These are phyloP conservation scores for Philereme vetulata DNA, from an alignment of 2,888 invertebrate species.

Conservation along the genomic window DNA sequence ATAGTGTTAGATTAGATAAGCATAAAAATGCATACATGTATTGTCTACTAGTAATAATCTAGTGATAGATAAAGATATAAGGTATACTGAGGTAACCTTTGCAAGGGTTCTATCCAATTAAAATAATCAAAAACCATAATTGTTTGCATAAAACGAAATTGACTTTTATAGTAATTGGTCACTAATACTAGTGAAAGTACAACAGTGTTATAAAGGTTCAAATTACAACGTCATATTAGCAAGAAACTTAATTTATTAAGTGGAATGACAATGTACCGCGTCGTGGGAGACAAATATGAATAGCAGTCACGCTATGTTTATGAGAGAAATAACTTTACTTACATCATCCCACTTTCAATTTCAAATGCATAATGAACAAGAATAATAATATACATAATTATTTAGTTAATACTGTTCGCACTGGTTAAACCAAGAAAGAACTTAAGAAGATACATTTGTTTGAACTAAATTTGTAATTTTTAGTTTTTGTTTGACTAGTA, in stretches of 20 bases:
- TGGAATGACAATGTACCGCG: slow-evolving; percentile 59
- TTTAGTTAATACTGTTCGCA: slow-evolving; percentile 2
- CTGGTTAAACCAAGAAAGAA: slow-evolving; percentile 1
- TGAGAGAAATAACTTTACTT: slow-evolving; percentile 57
- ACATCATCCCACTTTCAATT: slow-evolving; percentile 69
- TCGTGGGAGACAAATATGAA: slow-evolving; percentile 78
- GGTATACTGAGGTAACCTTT: background rate
- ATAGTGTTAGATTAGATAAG: no score
- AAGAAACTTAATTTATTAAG: slow-evolving; percentile 60
- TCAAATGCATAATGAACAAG: slow-evolving; percentile 41
- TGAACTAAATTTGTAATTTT: no score
- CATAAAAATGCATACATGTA: no score
- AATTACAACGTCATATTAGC: slow-evolving; percentile 53
- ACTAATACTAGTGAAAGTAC: slow-evolving; percentile 49
- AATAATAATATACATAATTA: background rate
- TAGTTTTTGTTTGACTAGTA: no score
- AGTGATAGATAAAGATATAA: background rate
- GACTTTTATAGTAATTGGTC: slow-evolving; percentile 12
- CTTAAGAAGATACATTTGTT: no score
- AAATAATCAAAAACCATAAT: background rate
- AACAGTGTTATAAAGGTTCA: slow-evolving; percentile 43
- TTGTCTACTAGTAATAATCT: no score
- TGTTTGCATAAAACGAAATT: slow-evolving; percentile 1
- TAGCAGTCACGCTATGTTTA: slow-evolving; percentile 64
- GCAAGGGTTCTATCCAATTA: background rate